These are phyloP conservation scores for Amphipoea oculea DNA, from an alignment of 2,888 invertebrate genomes.

Conservation along the genomic window DNA sequence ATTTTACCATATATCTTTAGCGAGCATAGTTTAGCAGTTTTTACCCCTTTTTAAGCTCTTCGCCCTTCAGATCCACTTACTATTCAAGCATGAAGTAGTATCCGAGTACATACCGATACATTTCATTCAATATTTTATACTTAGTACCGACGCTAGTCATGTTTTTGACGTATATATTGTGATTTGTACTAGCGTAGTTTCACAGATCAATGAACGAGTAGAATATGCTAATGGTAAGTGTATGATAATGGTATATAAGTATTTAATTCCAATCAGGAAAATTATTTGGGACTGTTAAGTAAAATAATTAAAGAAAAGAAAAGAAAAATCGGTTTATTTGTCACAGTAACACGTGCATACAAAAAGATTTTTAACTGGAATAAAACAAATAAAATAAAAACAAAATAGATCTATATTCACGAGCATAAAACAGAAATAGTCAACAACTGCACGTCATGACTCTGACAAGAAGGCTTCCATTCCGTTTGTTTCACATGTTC, in stretches of 20 bases:
- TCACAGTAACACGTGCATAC: background rate
- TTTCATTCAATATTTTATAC: conserved; percentile 56
- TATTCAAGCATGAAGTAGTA: conserved; percentile 61
- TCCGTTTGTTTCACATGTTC: background rate
- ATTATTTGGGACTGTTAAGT: background rate
- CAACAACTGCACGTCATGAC: background rate
- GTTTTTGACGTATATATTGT: conserved; percentile 51
- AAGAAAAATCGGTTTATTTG: background rate
- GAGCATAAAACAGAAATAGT: background rate
- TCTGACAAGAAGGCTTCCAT: background rate
- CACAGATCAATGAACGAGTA: conserved; percentile 51
- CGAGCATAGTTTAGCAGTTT: conserved; percentile 33
- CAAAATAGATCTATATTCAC: background rate
- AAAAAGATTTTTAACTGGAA: too few species aligned
- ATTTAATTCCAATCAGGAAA: conserved; percentile 30
- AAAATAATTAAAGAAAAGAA: background rate
- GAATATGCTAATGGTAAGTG: conserved; percentile 52
- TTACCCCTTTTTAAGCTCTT: conserved; percentile 35
- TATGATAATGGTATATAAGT: conserved; percentile 45
- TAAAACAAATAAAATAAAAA: background rate
- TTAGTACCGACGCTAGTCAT: conserved; percentile 48
- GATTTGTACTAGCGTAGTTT: conserved; percentile 59
- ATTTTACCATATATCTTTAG: conserved; percentile 30
- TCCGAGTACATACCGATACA: conserved; percentile 47
- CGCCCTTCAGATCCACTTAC: conserved; percentile 48